Base-by-base conservation (phyloP, 1,140 invertebrate species). In the Scaptomyza graminum region DNA sequence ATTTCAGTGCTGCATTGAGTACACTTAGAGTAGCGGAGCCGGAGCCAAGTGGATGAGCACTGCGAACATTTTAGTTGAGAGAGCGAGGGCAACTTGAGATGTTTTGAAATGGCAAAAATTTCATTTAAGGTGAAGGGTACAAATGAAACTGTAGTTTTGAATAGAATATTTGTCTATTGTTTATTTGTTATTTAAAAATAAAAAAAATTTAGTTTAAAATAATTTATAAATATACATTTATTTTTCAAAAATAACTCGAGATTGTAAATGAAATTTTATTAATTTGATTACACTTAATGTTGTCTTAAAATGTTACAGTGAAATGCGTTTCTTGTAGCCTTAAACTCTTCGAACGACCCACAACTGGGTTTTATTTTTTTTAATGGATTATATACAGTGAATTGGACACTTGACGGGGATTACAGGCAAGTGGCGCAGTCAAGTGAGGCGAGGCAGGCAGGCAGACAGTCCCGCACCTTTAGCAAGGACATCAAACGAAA, bases 1-100 rank as follows among this genome's bases (percentile, higher is more conserved):
- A 87, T 87, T 87, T 88, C 83, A 82, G 78, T 85, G 82, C 70
- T 73, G 71, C 71, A 69, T 69, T 74, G 59, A 69, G 71, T 34
- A 68, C 82, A 82, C 82, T 84, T 65, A 62, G 72, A 75, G 82
- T 44, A 87, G 82, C 65, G 73, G 62, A 75, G 82, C 66, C 65
- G 73, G 62, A 75, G 82, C 66, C 79, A 87, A 87, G 73, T 84
- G 74, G 82, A 87, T 72, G 82, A 85, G 77, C 81, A 76, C 18
- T 22, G 18, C 18, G 18, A 22, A 22, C 18, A 22, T 80, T 76
- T 80, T 68, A 73, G 44, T 34, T 1, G 25, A 28, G 13, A 62
- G 68, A 71, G 15, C 47, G 68, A 71, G 68, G 68, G 68, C 18
- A 1, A 47, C 31, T 44, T 5, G 16, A 46, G 11, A 8, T 56